Evolutionary conservation across 2,113 vertebrate species (phyloP).

Genomic region (Vireo altiloquus): DNA sequence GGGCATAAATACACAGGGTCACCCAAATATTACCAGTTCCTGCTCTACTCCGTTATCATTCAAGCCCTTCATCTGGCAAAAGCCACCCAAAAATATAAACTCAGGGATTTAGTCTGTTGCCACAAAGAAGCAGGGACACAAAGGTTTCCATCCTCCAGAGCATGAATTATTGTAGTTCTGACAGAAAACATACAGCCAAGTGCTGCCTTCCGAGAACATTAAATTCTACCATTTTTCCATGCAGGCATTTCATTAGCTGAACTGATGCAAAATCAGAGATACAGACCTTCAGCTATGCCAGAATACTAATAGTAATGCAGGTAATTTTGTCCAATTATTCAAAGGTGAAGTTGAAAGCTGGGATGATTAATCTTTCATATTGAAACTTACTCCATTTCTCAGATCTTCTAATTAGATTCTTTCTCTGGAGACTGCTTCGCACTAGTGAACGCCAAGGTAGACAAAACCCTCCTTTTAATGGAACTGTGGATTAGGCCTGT

Average conservation of each 20-base stretch:
- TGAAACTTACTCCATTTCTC: background rate
- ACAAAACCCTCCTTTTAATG: background rate
- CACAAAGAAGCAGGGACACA: background rate
- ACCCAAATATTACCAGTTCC: background rate
- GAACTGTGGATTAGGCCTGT: background rate
- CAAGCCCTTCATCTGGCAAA: background rate
- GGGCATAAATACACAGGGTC: background rate
- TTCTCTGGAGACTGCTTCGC: background rate
- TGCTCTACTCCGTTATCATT: background rate
- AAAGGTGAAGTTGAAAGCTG: constrained; percentile 42
- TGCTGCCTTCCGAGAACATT: background rate
- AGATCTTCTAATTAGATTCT: constrained; percentile 34
- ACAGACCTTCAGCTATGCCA: background rate
- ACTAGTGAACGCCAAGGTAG: background rate
- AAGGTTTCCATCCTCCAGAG: background rate
- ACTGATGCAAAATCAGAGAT: constrained; percentile 6
- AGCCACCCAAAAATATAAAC: background rate
- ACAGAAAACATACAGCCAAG: background rate
- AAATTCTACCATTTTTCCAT: background rate
- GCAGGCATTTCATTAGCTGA: constrained; percentile 45
- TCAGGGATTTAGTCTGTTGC: background rate
- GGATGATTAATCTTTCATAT: constrained; percentile 44
- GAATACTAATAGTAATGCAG: constrained; percentile 7
- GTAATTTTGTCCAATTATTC: constrained; percentile 47
- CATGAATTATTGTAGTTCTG: background rate